A percentile compares a stretch with the other conserved stretches of the same genome.
These are phyloP conservation scores for Salminus brasiliensis DNA, from an alignment of 2,113 vertebrate species.

Conservation along the genomic window DNA sequence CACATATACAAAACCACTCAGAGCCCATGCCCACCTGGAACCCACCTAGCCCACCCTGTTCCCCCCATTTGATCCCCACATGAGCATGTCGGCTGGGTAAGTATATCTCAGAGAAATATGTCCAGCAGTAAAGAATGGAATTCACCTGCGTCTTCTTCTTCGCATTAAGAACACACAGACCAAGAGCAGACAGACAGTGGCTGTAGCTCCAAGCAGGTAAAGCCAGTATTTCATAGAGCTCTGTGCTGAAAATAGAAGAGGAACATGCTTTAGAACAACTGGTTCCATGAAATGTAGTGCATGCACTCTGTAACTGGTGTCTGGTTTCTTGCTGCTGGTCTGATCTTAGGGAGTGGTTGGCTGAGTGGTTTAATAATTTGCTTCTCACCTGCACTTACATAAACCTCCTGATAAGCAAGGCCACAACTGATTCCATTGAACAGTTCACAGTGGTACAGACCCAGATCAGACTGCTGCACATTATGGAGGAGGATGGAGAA, in stretches of 20 bases:
- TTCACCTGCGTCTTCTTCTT: neutral
- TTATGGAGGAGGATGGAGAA: constrained; percentile 38
- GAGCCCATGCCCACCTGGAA: no score
- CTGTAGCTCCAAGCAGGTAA: neutral
- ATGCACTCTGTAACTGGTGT: neutral
- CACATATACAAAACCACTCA: no score
- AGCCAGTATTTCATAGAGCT: neutral
- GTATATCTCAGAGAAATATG: neutral
- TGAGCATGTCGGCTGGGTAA: no score
- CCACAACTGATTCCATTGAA: neutral
- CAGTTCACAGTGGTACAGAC: constrained; percentile 37
- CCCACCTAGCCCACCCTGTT: no score
- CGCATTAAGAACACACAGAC: neutral
- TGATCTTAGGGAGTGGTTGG: no score
- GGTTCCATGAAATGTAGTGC: neutral
- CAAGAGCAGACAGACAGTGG: neutral
- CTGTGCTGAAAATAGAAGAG: neutral
- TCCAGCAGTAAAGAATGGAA: neutral
- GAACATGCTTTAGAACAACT: neutral
- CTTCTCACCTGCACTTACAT: no score
- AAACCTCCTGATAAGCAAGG: neutral
- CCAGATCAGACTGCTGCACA: constrained; percentile 36
- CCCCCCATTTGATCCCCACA: no score
- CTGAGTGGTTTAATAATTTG: no score
- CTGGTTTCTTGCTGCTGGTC: no score